phyloP scores from a whole-genome alignment of 1,140 invertebrate genomes.

The Andrena cerasifolii region DNA sequence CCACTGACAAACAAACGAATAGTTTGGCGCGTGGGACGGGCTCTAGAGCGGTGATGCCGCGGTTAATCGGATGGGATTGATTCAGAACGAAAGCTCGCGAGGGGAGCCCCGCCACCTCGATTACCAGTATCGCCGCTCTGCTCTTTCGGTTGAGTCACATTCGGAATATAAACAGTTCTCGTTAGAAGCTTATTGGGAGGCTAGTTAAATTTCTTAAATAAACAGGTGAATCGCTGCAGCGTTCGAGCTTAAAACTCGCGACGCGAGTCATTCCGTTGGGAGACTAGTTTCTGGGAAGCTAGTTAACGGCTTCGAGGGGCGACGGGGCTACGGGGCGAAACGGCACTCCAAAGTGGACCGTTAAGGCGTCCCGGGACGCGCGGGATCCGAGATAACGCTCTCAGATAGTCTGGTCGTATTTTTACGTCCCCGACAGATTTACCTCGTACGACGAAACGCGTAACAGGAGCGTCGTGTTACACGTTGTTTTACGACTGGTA shows the following conservation, averaged over 20 bases:
- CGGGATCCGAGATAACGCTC: slow-evolving; percentile 23
- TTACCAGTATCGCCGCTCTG: too few species aligned
- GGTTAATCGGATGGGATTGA: too few species aligned
- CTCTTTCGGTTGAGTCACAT: too few species aligned
- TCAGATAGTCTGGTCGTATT: background rate
- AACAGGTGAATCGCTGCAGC: too few species aligned
- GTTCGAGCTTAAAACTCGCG: too few species aligned
- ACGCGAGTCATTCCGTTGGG: too few species aligned
- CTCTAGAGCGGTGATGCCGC: background rate
- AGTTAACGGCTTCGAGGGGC: background rate
- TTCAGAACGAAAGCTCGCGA: background rate
- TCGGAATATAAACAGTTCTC: too few species aligned
- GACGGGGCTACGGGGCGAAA: background rate
- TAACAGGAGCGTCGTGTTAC: slow-evolving; percentile 19
- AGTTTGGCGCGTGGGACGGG: background rate
- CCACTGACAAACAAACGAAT: slow-evolving; percentile 27
- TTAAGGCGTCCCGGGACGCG: background rate
- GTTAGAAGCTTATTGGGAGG: too few species aligned
- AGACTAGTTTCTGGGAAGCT: background rate
- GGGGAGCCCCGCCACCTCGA: too few species aligned
- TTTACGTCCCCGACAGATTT: slow-evolving; percentile 27
- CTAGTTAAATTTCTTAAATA: too few species aligned
- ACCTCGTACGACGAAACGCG: background rate
- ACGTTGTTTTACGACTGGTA: slow-evolving; percentile 25
- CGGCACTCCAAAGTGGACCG: background rate